Percentiles rank a stretch among this genome's conserved stretches.
These are phyloP conservation scores for Xestia ashworthii DNA, from an alignment of 2,888 invertebrate genomes.

Conservation along the genomic window DNA sequence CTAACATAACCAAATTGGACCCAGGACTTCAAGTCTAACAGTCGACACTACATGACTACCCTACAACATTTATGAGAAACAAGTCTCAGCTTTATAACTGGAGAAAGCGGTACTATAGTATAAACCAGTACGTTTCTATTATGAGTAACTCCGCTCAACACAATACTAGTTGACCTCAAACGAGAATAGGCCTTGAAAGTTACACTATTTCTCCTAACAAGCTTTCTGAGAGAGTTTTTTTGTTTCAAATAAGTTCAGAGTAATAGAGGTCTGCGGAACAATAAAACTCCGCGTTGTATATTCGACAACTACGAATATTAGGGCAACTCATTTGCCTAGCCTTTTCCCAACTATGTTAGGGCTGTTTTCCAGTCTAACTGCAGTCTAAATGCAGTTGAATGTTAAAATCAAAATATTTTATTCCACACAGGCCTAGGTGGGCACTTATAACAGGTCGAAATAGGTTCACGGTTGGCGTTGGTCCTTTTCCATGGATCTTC, in stretches of 20 bases:
- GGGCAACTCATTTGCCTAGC: background rate
- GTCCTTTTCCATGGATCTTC: too few relatives aligned
- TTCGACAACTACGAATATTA: background rate
- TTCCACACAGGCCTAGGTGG: too few relatives aligned
- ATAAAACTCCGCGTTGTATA: background rate
- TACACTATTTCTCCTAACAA: slow-evolving; percentile 39
- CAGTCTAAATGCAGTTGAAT: too few relatives aligned
- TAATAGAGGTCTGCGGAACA: background rate
- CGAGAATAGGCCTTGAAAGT: slow-evolving; percentile 39
- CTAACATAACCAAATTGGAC: too few relatives aligned
- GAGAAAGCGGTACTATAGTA: background rate
- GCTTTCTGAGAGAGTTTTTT: slow-evolving; percentile 33
- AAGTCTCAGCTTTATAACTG: background rate
- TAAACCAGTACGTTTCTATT: background rate
- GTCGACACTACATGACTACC: too few relatives aligned
- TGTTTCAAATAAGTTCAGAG: slow-evolving; percentile 5
- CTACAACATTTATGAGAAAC: background rate
- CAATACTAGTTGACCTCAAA: slow-evolving; percentile 47
- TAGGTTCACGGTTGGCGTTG: too few relatives aligned
- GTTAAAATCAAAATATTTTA: too few relatives aligned
- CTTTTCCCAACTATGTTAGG: too few relatives aligned
- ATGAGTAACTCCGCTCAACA: slow-evolving; percentile 13
- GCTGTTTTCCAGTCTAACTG: too few relatives aligned
- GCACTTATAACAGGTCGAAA: too few relatives aligned
- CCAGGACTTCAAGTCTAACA: too few relatives aligned